phyloP scores from a whole-genome alignment of 1,140 invertebrate genomes.

The Heterodera carotae region DNA sequence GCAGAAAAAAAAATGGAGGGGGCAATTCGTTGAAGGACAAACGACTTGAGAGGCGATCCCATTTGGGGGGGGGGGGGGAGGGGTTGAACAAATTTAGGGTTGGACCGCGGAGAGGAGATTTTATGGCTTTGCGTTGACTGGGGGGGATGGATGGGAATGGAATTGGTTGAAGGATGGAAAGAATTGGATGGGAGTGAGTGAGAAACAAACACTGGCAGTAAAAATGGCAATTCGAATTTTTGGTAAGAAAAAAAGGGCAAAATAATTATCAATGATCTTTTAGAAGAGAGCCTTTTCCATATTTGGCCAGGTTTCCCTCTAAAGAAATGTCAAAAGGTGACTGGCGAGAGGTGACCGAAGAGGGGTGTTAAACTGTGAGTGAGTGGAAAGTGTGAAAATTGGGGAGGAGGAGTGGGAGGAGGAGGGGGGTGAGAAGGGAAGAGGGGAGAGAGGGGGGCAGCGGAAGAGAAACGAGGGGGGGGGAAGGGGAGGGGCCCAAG shows the following conservation, averaged over 20 bases:
- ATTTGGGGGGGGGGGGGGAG: background rate
- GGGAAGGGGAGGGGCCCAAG: too few species aligned
- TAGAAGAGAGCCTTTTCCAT: too few species aligned
- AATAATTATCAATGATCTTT: too few species aligned
- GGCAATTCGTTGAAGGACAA: constrained; percentile 12
- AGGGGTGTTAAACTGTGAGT: too few species aligned
- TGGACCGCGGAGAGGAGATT: background rate
- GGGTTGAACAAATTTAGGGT: background rate
- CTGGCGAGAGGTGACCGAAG: too few species aligned
- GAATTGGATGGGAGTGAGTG: too few species aligned
- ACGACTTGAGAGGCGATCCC: constrained; percentile 2
- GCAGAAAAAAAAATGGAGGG: background rate
- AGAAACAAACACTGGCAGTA: background rate
- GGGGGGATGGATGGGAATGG: background rate
- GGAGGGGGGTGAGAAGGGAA: too few species aligned
- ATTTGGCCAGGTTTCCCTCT: too few species aligned
- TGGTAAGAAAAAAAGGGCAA: background rate
- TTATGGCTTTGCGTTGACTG: background rate
- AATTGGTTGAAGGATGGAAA: constrained; percentile 14
- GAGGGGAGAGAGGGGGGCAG: too few species aligned
- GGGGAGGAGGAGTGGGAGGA: too few species aligned
- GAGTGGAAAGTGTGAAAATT: too few species aligned
- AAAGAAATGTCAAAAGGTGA: too few species aligned
- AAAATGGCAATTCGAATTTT: background rate
- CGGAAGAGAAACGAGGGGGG: background rate